Conservation (phyloP, 2,888 invertebrate species). For the Pardosa pseudoannulata region DNA sequence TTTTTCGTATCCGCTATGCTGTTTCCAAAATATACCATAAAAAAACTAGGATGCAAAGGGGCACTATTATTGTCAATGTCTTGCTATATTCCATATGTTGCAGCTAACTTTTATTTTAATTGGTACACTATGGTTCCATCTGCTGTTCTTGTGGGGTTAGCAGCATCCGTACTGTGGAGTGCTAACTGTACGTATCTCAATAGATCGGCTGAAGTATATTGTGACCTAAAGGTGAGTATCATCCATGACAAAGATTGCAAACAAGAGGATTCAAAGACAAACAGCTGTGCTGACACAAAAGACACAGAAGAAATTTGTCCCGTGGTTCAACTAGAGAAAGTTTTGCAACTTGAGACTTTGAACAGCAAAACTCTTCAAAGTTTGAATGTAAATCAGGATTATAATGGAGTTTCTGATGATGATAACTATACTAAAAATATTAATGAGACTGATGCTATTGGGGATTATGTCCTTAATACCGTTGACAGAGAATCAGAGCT, state of each 20-base stretch:
- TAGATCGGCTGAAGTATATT: conserved; percentile 90
- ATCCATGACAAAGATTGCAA: neutral
- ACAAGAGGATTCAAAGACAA: neutral
- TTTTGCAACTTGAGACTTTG: neutral
- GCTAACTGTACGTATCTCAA: conserved; percentile 98
- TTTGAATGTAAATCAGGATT: too few species aligned
- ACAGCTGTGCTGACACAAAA: too few species aligned
- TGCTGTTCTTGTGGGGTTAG: conserved; percentile 92
- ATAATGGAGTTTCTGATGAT: too few species aligned
- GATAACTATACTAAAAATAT: too few species aligned
- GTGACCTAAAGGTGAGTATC: neutral
- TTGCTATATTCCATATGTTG: conserved; percentile 96
- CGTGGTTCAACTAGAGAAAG: neutral
- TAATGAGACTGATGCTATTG: too few species aligned
- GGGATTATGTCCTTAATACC: too few species aligned
- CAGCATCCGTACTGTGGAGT: conserved; percentile 98
- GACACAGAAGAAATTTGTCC: neutral
- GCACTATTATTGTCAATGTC: conserved; percentile 93
- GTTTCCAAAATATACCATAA: conserved; percentile 93
- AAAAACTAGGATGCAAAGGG: conserved; percentile 96
- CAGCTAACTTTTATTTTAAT: conserved; percentile 92
- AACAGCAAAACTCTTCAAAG: too few species aligned
- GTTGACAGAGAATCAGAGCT: too few species aligned
- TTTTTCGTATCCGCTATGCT: conserved; percentile 97
- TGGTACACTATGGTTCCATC: conserved; percentile 93